Percentiles rank a stretch among this genome's conserved stretches.
phyloP scores from a whole-genome alignment of 2,113 vertebrate genomes.

The Aphyosemion australe region DNA sequence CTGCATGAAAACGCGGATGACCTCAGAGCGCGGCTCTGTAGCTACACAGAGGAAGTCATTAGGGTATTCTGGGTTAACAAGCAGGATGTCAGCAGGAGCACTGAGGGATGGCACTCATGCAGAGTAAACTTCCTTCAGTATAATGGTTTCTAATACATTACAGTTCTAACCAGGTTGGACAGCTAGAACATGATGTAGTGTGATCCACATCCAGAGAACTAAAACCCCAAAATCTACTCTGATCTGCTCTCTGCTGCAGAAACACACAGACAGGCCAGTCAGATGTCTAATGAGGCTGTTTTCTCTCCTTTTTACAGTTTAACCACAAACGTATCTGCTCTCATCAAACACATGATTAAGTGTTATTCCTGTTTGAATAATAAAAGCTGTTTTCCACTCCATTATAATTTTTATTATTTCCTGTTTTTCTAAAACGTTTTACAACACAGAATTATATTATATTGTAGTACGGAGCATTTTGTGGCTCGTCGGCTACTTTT shows the following conservation, averaged over 20 bases:
- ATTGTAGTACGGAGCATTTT: neutral
- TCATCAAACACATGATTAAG: no score
- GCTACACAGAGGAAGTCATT: conserved; percentile 70
- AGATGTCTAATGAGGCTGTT: neutral
- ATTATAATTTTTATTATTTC: no score
- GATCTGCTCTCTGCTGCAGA: conserved; percentile 12
- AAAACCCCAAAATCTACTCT: conserved; percentile 32
- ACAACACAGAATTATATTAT: neutral
- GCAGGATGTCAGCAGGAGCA: conserved; percentile 69
- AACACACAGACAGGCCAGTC: conserved; percentile 17
- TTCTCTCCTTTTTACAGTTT: neutral
- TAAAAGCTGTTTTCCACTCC: no score
- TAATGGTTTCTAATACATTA: conserved; percentile 43
- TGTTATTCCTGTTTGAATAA: no score
- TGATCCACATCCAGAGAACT: conserved; percentile 42
- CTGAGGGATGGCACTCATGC: conserved; percentile 69
- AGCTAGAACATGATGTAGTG: conserved; percentile 48
- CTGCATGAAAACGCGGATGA: conserved; percentile 74
- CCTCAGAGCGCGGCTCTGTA: conserved; percentile 69
- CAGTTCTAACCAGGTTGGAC: conserved; percentile 52
- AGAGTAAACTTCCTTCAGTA: conserved; percentile 72
- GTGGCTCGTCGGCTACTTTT: neutral
- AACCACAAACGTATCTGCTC: no score
- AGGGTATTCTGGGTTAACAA: conserved; percentile 74
- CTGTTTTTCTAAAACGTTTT: no score